Base-by-base conservation (phyloP, 2,113 vertebrate genomes). In the Morone chrysops region DNA sequence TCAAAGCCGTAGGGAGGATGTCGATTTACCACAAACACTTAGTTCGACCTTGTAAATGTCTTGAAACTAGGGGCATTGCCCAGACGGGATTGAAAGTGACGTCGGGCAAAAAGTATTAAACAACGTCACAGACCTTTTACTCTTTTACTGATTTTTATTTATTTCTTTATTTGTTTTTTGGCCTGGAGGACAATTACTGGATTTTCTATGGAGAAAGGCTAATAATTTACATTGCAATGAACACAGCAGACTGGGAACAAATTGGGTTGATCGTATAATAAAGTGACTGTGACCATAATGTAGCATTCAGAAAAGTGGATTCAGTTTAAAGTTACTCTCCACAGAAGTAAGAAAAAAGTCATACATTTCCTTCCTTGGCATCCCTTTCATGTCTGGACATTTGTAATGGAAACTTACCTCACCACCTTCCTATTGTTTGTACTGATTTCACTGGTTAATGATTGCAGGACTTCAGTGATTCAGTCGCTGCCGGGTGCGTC, bases 361-460 rank as follows among this genome's bases (percentile, higher is more conserved):
- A 45, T 3, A 45, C 11, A 12, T 45, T 9, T 45, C 7, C 43
- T 3, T 38, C 11, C 11, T 4, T 38, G 43, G 16, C 73, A 31
- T 75, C 48, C 25, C 50, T n/a, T 56, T 56, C 62, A 36, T 18
- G n/a, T 36, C 17, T 22, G 10, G 22, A 9, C 6, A 25, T 14
- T 60, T 47, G n/a, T 40, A 17, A 72, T 60, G 45, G 48, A 59
- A 73, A 70, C 51, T 45, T 47, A 70, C 71, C 22, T 36, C 6
- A 60, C 40, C 36, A 63, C 36, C 47, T 74, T 54, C 41, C 36
- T 61, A 7, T 70, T 74, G 60, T 81, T 75, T 84, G 45, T 22
- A 36, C 57, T 86, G 66, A 59, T 63, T 82, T 76, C 43, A 48
- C 50, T n/a, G 69, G 78, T 89, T 90, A 82, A 75, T 84, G 63